Conservation (phyloP, 1,140 invertebrate genomes). For the Globodera rostochiensis region DNA sequence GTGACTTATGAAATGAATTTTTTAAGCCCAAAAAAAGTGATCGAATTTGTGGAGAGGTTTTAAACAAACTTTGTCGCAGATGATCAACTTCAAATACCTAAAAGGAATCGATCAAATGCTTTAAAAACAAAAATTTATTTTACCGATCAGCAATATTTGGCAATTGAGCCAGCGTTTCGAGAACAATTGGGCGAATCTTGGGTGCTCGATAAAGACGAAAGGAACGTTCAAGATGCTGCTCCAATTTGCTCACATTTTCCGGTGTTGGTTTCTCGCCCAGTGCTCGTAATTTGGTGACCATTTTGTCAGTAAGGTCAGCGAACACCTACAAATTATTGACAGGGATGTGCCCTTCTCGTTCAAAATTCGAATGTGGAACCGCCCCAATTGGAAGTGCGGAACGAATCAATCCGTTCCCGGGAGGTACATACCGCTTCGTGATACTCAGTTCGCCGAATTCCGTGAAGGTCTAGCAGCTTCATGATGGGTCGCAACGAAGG, state of each 20-base stretch:
- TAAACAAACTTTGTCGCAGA: constrained; percentile 39
- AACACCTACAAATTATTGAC: constrained; percentile 34
- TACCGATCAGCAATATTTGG: constrained; percentile 45
- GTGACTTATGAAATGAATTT: background rate
- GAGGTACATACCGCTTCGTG: constrained; percentile 38
- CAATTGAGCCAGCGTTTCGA: constrained; percentile 44
- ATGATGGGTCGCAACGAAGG: constrained; percentile 42
- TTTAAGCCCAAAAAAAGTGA: no score
- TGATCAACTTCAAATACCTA: constrained; percentile 52
- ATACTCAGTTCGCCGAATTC: constrained; percentile 40
- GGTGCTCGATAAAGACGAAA: constrained; percentile 46
- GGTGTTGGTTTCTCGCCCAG: constrained; percentile 41
- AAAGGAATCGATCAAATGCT: constrained; percentile 30
- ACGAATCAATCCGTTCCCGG: no score
- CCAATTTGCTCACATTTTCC: constrained; percentile 44
- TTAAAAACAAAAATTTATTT: constrained; percentile 13
- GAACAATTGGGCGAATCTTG: constrained; percentile 46
- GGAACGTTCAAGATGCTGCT: constrained; percentile 35
- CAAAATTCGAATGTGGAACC: background rate
- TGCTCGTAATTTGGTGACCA: constrained; percentile 36
- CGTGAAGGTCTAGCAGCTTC: constrained; percentile 52
- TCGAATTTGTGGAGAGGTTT: background rate
- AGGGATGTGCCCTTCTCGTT: background rate
- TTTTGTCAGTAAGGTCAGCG: constrained; percentile 38
- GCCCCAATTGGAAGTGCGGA: background rate